Conservation (phyloP, 2,113 vertebrate species). For the Cettia cetti region DNA sequence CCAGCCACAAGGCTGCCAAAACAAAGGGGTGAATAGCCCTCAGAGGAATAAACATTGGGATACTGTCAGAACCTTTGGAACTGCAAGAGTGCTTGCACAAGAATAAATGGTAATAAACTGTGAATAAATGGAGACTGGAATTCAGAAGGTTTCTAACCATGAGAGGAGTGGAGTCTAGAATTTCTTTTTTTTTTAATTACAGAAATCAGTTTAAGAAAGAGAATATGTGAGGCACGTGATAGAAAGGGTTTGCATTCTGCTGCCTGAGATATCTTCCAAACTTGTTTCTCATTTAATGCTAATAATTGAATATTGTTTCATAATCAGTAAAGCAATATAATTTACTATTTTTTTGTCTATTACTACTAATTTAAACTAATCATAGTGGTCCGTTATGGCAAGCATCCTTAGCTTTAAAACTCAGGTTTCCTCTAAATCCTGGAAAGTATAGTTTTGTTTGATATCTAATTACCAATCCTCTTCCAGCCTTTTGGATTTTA, state of each 20-base stretch:
- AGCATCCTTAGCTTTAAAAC: neutral
- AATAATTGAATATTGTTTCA: neutral
- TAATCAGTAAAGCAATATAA: neutral
- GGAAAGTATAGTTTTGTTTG: neutral
- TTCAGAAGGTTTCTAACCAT: neutral
- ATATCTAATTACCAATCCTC: neutral
- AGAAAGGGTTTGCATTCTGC: neutral
- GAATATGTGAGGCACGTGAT: neutral
- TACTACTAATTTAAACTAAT: neutral
- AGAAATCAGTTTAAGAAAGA: neutral
- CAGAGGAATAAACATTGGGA: neutral
- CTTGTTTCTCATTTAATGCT: neutral
- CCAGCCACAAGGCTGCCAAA: neutral
- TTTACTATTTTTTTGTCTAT: neutral
- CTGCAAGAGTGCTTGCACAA: neutral
- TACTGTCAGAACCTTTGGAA: neutral
- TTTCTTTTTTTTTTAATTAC: rapidly evolving
- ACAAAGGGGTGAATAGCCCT: neutral
- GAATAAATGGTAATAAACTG: neutral
- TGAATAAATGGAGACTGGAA: neutral
- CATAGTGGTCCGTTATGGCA: neutral
- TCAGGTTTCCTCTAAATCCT: neutral
- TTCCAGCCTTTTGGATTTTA: neutral
- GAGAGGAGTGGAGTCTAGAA: neutral
- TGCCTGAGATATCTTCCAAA: neutral